Percentiles rank a stretch among this genome's conserved stretches.
phyloP scores from a whole-genome alignment of 2,797 vertebrate genomes.

The Acipenser oxyrinchus region DNA sequence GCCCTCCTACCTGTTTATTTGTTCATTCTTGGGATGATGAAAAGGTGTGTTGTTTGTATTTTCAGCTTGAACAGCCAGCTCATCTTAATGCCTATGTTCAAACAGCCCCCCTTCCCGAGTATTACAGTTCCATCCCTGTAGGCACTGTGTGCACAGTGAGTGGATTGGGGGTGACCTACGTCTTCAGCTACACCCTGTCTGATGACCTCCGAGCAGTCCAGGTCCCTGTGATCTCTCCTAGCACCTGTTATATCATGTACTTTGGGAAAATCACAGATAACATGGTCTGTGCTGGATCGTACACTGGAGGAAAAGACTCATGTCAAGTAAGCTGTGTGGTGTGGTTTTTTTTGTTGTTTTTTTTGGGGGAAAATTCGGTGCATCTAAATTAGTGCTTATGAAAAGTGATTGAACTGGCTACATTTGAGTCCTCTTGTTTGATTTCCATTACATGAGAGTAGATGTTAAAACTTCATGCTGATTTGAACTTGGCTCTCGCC shows the following conservation, averaged over 20 bases:
- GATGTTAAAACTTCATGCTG: too few relatives aligned
- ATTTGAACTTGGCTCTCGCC: too few relatives aligned
- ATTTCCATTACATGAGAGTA: too few relatives aligned
- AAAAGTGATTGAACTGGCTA: too few relatives aligned
- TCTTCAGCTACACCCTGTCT: conserved; percentile 47
- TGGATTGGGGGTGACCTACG: conserved; percentile 60
- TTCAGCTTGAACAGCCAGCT: conserved; percentile 50
- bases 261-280: conserved; percentile 55
- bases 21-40: too few relatives aligned
- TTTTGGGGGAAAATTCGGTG: background rate
- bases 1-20: too few relatives aligned
- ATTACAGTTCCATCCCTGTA: conserved; percentile 8
- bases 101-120: conserved; percentile 31
- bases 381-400: background rate
- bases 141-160: conserved; percentile 49
- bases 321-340: conserved; percentile 50
- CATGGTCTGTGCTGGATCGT: conserved; percentile 62
- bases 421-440: too few relatives aligned
- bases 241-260: conserved; percentile 54
- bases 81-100: conserved; percentile 32
- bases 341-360: too few relatives aligned
- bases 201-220: conserved; percentile 49
- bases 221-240: conserved; percentile 42
- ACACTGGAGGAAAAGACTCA: conserved; percentile 55
- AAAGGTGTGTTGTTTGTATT: background rate